Percentiles rank a stretch among this genome's conserved stretches.
These are phyloP conservation scores for Drosophila limbata DNA, from an alignment of 2,888 invertebrate genomes.

Conservation along the genomic window DNA sequence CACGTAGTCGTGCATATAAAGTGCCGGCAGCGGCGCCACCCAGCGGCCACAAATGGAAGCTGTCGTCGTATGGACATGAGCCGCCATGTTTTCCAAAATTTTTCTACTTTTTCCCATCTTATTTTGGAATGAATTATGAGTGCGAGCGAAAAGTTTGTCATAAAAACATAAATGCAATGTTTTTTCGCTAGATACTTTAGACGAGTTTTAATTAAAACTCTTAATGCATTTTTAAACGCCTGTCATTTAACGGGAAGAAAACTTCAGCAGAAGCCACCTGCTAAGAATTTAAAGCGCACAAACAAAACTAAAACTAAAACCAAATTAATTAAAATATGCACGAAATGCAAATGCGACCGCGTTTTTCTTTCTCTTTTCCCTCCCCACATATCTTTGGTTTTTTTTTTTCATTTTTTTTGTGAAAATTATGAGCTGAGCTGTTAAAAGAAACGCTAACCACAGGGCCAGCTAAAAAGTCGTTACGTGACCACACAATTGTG, in stretches of 20 bases:
- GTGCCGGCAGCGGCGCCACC: constrained; percentile 49
- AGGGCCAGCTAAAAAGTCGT: constrained; percentile 54
- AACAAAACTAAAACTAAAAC: constrained; percentile 44
- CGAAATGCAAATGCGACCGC: constrained; percentile 23
- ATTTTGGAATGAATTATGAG: constrained; percentile 41
- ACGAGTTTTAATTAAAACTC: constrained; percentile 68
- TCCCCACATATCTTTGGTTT: constrained; percentile 37
- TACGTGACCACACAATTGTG: constrained; percentile 70
- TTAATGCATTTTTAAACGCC: constrained; percentile 73
- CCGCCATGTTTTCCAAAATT: constrained; percentile 28
- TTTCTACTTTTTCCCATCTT: constrained; percentile 3
- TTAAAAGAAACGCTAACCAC: constrained; percentile 29
- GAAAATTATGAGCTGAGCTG: constrained; percentile 48
- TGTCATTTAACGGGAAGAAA: constrained; percentile 14
- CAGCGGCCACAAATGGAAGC: constrained; percentile 61
- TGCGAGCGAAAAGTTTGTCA: constrained; percentile 19
- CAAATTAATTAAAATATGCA: constrained; percentile 51
- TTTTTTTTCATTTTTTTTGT: constrained; percentile 17
- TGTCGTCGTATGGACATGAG: constrained; percentile 47
- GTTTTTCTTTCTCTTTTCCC: not conserved
- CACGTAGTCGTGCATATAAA: constrained; percentile 75
- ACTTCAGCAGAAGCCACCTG: not conserved
- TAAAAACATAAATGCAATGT: constrained; percentile 26
- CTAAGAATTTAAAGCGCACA: constrained; percentile 17
- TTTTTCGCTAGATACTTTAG: constrained; percentile 24